A percentile compares a stretch with the other conserved stretches of the same genome.
Evolutionary conservation across 2,113 vertebrate species (phyloP).

Genomic region (Salvelinus namaycush): DNA sequence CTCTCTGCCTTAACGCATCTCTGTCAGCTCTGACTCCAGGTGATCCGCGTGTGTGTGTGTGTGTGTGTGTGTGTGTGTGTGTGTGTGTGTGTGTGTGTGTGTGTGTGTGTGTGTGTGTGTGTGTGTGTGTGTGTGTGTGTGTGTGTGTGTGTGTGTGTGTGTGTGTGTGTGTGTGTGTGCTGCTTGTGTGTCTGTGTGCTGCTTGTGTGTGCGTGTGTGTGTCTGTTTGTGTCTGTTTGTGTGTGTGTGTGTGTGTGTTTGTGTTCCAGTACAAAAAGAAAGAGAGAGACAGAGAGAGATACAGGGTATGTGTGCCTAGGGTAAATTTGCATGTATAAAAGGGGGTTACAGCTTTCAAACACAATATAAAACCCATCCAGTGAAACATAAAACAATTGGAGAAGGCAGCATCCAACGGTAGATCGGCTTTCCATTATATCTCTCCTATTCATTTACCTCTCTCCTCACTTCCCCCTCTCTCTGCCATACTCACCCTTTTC

Average conservation of each 20-base stretch:
- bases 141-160: too few relatives aligned
- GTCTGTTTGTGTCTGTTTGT: too few relatives aligned
- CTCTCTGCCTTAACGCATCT: too few relatives aligned
- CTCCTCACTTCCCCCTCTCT: slow-evolving; percentile 22
- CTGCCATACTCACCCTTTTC: neutral
- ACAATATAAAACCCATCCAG: slow-evolving; percentile 47
- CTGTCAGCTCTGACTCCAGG: too few relatives aligned
- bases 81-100: too few relatives aligned
- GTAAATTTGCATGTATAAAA: neutral
- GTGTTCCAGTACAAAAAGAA: slow-evolving; percentile 30
- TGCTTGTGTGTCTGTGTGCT: slow-evolving; percentile 10
- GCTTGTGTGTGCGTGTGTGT: too few relatives aligned
- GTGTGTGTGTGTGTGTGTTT: slow-evolving; percentile 12
- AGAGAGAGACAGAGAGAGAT: neutral
- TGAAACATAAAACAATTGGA: slow-evolving; percentile 23
- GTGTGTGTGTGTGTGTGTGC: slow-evolving; percentile 2
- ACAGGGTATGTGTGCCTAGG: neutral
- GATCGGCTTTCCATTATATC: neutral
- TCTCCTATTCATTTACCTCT: slow-evolving; percentile 12
- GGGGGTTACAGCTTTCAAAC: slow-evolving; percentile 33
- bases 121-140: too few relatives aligned
- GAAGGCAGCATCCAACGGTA: slow-evolving; percentile 18
- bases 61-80: too few relatives aligned
- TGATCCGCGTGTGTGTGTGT: too few relatives aligned
- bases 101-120: too few relatives aligned